Evolutionary conservation across 2,888 invertebrate genomes (phyloP).

Genomic region (Rhogogaster chlorosoma): DNA sequence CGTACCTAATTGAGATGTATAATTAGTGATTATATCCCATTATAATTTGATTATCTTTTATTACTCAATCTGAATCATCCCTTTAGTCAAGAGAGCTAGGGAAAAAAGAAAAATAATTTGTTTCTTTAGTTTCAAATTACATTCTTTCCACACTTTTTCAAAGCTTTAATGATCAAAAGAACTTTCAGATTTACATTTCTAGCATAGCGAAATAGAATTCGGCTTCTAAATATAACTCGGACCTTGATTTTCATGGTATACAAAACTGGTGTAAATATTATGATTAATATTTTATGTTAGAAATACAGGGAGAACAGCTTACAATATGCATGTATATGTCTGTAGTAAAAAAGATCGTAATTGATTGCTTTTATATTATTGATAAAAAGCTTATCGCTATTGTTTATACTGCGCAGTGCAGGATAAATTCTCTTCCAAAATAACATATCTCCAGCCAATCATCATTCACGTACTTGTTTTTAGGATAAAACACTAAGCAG

Average conservation of each 20-base stretch:
- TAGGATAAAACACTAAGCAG: slow-evolving; percentile 24
- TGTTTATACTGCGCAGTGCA: background rate
- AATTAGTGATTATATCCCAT: too few relatives aligned
- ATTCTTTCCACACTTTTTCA: background rate
- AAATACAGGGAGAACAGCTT: background rate
- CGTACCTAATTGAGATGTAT: background rate
- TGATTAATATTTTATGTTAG: slow-evolving; percentile 59
- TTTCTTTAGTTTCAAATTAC: background rate
- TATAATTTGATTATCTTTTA: background rate
- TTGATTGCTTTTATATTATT: background rate
- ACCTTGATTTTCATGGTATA: slow-evolving; percentile 56
- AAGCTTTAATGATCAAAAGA: slow-evolving; percentile 9
- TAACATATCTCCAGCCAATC: background rate
- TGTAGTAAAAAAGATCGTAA: background rate
- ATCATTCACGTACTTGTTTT: background rate
- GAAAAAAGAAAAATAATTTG: background rate
- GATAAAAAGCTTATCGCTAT: background rate
- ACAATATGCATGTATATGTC: background rate
- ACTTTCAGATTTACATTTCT: background rate
- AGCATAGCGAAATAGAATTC: slow-evolving; percentile 8
- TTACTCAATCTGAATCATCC: background rate
- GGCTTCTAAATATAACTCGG: slow-evolving; percentile 57
- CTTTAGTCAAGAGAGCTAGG: background rate
- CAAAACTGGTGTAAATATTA: slow-evolving; percentile 60
- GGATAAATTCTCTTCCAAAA: background rate